Evolutionary conservation across 2,888 invertebrate species (phyloP).

Genomic region (Drosophila prostipennis): DNA sequence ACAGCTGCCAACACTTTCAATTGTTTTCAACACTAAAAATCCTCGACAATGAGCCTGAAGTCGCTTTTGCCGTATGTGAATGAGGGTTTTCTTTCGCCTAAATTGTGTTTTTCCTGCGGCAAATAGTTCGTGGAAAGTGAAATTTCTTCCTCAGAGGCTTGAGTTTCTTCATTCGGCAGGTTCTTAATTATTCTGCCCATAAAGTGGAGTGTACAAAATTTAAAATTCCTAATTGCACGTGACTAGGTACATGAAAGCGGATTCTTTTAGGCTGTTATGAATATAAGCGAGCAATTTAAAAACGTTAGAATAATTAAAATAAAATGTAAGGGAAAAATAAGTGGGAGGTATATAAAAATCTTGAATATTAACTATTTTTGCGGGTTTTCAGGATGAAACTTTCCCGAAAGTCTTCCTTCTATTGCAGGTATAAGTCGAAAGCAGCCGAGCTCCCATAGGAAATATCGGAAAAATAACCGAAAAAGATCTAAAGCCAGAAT

Average conservation of each 20-base stretch:
- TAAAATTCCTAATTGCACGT: background rate
- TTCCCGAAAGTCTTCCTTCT: too few relatives aligned
- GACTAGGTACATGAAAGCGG: background rate
- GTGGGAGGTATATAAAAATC: too few relatives aligned
- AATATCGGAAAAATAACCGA: too few relatives aligned
- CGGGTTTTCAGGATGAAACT: too few relatives aligned
- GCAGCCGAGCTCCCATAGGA: too few relatives aligned
- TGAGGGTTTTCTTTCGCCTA: slow-evolving; percentile 16
- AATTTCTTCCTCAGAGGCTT: slow-evolving; percentile 18
- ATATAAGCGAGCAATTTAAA: background rate
- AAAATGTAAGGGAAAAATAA: background rate
- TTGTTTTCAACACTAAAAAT: slow-evolving; percentile 47
- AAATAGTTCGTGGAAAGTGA: slow-evolving; percentile 28
- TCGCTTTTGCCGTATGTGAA: slow-evolving; percentile 8
- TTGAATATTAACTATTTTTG: too few relatives aligned
- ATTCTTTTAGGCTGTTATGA: background rate
- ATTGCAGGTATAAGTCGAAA: too few relatives aligned
- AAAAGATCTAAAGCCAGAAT: too few relatives aligned
- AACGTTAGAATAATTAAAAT: background rate
- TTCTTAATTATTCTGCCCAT: slow-evolving; percentile 22
- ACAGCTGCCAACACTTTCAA: slow-evolving; percentile 57
- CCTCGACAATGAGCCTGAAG: slow-evolving; percentile 40
- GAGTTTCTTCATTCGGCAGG: slow-evolving; percentile 15
- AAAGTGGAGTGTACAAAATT: slow-evolving; percentile 1
- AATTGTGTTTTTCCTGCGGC: slow-evolving; percentile 41